Evolutionary conservation across 2,888 invertebrate genomes (phyloP).

Genomic region (Epistrophe eligans): DNA sequence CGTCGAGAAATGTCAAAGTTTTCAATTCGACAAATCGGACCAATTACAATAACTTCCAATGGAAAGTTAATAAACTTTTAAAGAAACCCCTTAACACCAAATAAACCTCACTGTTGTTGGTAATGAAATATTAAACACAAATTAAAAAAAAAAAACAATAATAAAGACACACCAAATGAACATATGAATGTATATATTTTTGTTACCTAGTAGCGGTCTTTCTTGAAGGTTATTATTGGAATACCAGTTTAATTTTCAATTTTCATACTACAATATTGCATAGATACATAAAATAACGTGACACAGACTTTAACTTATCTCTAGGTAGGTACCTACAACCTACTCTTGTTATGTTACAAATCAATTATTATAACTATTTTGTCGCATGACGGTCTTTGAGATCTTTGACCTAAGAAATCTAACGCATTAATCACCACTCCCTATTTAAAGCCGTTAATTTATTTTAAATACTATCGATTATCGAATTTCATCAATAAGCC

Average conservation of each 20-base stretch:
- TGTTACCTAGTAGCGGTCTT: slow-evolving; percentile 34
- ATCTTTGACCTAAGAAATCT: slow-evolving; percentile 22
- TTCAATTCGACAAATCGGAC: too few relatives aligned
- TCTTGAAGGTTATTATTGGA: slow-evolving; percentile 58
- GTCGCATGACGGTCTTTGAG: background rate
- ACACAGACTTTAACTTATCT: background rate
- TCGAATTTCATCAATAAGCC: slow-evolving; percentile 26
- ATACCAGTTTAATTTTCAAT: slow-evolving; percentile 24
- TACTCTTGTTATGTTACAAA: background rate
- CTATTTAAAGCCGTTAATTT: slow-evolving; percentile 3
- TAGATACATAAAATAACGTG: slow-evolving; percentile 16
- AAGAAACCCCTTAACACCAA: background rate
- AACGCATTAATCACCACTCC: slow-evolving; percentile 32
- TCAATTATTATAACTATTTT: background rate
- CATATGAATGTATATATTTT: slow-evolving; percentile 28
- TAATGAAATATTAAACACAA: slow-evolving; percentile 49
- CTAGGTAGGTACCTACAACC: too few relatives aligned
- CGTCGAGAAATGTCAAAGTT: too few relatives aligned
- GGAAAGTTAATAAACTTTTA: background rate
- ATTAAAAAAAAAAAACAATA: slow-evolving; percentile 27
- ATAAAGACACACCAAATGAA: slow-evolving; percentile 45
- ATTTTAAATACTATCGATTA: slow-evolving; percentile 3
- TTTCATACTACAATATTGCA: background rate
- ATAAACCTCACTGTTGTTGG: slow-evolving; percentile 33
- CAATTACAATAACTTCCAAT: too few relatives aligned